Percentiles rank a stretch among this genome's conserved stretches.
These are phyloP conservation scores for Martes martes DNA, from an alignment of 2,113 vertebrate species.

Conservation along the genomic window DNA sequence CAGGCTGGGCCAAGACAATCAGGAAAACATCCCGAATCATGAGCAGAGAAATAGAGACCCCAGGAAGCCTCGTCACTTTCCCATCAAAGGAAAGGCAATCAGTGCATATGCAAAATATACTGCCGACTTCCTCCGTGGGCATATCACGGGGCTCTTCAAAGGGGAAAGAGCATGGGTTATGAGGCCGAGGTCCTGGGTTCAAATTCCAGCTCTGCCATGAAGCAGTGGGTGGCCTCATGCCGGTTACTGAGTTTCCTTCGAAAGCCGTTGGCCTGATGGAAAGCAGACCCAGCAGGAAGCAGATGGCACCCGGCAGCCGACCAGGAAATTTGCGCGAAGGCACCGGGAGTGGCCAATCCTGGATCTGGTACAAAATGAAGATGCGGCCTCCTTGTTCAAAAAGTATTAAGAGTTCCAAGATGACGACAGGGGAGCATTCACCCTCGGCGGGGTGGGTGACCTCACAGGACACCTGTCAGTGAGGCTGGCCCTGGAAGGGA, in stretches of 20 bases:
- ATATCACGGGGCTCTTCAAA: fast-evolving
- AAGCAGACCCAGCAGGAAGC: neutral
- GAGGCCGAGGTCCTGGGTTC: neutral
- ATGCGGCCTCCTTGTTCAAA: neutral
- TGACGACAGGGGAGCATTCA: fast-evolving
- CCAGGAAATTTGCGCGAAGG: fast-evolving
- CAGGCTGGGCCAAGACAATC: neutral
- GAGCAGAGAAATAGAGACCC: neutral
- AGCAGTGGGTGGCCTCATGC: neutral
- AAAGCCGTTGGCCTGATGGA: neutral
- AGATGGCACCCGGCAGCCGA: fast-evolving
- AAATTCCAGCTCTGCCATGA: neutral
- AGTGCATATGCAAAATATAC: neutral
- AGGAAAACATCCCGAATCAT: neutral
- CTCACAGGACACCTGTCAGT: fast-evolving
- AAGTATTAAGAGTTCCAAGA: neutral
- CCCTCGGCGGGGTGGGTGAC: fast-evolving
- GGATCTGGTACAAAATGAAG: neutral
- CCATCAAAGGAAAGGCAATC: neutral
- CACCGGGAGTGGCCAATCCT: fast-evolving
- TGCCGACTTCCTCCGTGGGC: neutral
- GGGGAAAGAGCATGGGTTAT: fast-evolving
- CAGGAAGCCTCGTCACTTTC: neutral
- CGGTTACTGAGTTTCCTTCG: neutral
- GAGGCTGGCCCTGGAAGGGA: neutral